These are phyloP conservation scores for Ictalurus furcatus DNA, from an alignment of 2,113 vertebrate species.

Conservation along the genomic window DNA sequence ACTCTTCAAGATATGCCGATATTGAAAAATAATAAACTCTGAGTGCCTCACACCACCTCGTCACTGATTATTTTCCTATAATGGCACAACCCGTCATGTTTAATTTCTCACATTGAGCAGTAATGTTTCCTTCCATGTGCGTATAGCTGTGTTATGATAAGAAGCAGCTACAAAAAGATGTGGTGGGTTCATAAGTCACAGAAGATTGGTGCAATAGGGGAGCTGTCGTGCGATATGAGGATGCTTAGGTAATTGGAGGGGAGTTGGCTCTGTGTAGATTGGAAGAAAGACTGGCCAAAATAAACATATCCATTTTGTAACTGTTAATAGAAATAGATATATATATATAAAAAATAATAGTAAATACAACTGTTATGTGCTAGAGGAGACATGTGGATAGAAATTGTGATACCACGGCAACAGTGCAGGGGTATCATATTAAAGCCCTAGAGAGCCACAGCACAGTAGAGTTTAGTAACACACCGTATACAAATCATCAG, in stretches of 20 bases:
- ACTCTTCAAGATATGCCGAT: neutral
- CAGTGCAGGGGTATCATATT: neutral
- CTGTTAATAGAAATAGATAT: neutral
- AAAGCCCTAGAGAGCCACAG: constrained; percentile 1
- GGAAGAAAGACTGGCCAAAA: neutral
- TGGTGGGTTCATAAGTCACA: neutral
- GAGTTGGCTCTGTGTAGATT: neutral
- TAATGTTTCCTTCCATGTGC: neutral
- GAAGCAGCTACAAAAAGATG: neutral
- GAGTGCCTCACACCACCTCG: neutral
- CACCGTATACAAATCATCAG: neutral
- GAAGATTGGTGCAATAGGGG: neutral
- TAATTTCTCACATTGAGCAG: neutral
- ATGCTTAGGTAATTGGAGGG: neutral
- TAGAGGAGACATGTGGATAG: neutral
- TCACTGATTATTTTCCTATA: neutral
- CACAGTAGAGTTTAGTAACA: neutral
- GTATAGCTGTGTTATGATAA: neutral
- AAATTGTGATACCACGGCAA: neutral
- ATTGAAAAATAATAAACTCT: neutral
- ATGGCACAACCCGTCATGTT: neutral
- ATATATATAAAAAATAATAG: neutral
- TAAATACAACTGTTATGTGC: neutral
- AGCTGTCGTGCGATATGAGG: neutral
- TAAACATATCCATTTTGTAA: neutral